Evolutionary conservation across 2,797 vertebrate genomes (phyloP), one percentile per base, ranked within the genome.

Genomic region (Galagoides demidoff): DNA sequence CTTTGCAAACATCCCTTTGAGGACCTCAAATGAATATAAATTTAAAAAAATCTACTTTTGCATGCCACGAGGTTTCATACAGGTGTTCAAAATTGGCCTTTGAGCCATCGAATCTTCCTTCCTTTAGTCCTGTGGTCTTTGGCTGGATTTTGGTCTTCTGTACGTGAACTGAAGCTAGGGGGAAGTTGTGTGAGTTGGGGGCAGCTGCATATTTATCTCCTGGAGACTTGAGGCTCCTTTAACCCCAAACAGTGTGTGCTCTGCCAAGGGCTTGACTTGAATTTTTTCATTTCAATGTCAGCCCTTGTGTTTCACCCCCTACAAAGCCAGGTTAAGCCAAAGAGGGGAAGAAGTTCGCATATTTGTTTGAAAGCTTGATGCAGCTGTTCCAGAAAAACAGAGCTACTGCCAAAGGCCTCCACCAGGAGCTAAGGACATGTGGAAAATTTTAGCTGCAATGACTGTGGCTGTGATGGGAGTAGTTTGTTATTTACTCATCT

Each of bases 321-420:
- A 93, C 89, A 92, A 96, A 95, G 86, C 73, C 81, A 96, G 73
- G 92, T 88, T 96, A 97, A 55, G 93, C 89, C 5, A 93, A 93
- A 90, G 64, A 93, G 59, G 89, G 91, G 85, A 90, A 94, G 0
- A 27, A 13, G 95, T 11, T 91, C 31, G 17, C 3, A 83, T 49
- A 89, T 85, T 95, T 96, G 55, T 87, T 85, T 25, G 66, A 79
- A 95, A 23, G 22, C 95, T 97, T 73, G 12, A 74, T 92, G 93
- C 96, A 97, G 97, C 93, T 95, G 13, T 95, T 97, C 66, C 97
- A 91, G 95, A 94, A 96, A 61, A 98, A 98, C 97, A 97, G 79
- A 97, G 76, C 94, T 95, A 81, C 0, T 95, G 95, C 95, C 5
- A 76, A 97, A 71, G 76, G 78, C 79, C 95, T 85, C 95, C 97